These are phyloP conservation scores for Cyprinodon variegatus DNA, from an alignment of 2,113 vertebrate genomes.

Conservation along the genomic window DNA sequence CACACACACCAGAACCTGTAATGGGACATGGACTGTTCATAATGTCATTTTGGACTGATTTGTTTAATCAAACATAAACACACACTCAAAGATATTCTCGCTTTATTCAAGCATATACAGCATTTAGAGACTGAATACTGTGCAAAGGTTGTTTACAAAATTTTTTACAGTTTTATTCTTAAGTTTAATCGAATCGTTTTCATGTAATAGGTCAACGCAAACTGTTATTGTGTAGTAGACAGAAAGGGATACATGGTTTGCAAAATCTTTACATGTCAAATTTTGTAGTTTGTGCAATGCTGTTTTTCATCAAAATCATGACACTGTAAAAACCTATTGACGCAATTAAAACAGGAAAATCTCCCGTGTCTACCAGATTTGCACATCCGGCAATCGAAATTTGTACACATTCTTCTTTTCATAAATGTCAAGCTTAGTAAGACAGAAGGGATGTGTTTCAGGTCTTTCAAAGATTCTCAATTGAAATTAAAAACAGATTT, in stretches of 20 bases:
- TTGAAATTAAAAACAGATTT: neutral
- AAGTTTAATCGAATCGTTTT: neutral
- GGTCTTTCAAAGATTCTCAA: neutral
- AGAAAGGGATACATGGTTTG: neutral
- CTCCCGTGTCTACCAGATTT: neutral
- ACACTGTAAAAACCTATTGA: neutral
- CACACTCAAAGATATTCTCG: neutral
- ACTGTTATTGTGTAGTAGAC: neutral
- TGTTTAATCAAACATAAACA: neutral
- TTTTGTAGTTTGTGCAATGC: neutral
- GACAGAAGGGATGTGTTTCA: neutral
- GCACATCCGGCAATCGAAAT: neutral
- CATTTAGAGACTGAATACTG: neutral
- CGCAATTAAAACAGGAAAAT: neutral
- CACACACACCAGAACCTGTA: conserved; percentile 68
- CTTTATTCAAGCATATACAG: neutral
- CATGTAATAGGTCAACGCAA: neutral
- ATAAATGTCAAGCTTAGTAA: neutral
- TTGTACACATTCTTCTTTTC: neutral
- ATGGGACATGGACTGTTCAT: neutral
- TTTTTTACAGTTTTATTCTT: too few relatives aligned
- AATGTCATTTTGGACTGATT: neutral
- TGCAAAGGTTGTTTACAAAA: neutral
- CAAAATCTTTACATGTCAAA: neutral
- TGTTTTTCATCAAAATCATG: neutral